A percentile compares a stretch with the other conserved stretches of the same genome.
These are phyloP conservation scores for Heliocidaris erythrogramma DNA, from an alignment of 35 echinoderm and acorn worm species.

Conservation along the genomic window DNA sequence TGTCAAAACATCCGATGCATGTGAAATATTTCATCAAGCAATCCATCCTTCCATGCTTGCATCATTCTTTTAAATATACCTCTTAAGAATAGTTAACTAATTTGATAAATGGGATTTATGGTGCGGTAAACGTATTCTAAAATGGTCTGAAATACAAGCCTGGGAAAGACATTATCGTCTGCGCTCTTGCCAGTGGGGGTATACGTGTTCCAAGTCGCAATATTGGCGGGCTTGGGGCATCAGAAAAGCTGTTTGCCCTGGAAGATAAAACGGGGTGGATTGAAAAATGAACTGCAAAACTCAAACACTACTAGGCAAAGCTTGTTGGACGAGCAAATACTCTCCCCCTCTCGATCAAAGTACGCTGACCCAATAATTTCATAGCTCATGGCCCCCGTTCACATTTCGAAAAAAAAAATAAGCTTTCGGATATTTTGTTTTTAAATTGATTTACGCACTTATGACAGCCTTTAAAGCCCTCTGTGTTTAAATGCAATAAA, in stretches of 20 bases:
- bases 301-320: background rate
- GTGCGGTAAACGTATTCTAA: background rate
- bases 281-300: slow-evolving; percentile 6
- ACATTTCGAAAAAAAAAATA: background rate
- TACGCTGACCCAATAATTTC: background rate
- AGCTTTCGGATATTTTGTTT: too few relatives aligned
- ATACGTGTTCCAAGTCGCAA: slow-evolving; percentile 3
- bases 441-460: too few relatives aligned
- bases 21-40: background rate
- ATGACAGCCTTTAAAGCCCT: too few relatives aligned
- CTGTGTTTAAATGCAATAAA: too few relatives aligned
- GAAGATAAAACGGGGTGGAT: background rate
- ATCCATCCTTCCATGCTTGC: too few relatives aligned
- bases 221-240: background rate
- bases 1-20: background rate
- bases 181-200: background rate
- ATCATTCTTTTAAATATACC: background rate
- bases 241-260: background rate
- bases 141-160: background rate
- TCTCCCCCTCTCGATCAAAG: background rate
- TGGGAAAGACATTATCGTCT: background rate
- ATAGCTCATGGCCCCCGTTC: background rate
- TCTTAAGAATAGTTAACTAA: background rate
- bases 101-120: background rate
- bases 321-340: background rate